Conservation (phyloP, 2,797 vertebrate genomes). For the Valencia hispanica region DNA sequence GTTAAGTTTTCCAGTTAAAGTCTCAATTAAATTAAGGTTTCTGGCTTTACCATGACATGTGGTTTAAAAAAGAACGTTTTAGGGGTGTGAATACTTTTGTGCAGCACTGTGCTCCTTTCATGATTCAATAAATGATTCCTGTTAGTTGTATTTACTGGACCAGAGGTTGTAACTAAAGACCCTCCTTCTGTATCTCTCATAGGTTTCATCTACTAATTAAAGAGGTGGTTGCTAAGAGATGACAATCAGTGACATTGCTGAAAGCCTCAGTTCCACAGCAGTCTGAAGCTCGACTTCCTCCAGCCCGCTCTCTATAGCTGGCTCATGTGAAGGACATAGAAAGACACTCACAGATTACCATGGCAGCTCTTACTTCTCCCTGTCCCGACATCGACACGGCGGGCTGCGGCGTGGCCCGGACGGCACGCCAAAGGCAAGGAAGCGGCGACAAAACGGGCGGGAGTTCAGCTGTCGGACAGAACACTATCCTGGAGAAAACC, state of each 20-base stretch:
- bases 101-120: background rate
- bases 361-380: conserved; percentile 72
- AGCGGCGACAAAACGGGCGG: conserved; percentile 12
- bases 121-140: background rate
- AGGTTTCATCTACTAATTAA: conserved; percentile 78
- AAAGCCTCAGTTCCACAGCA: conserved; percentile 71
- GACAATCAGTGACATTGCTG: conserved; percentile 61
- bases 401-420: conserved; percentile 21
- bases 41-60: background rate
- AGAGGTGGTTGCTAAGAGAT: conserved; percentile 84
- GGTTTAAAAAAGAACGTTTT: background rate
- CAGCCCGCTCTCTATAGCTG: conserved; percentile 39
- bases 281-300: conserved; percentile 58
- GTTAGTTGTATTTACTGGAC: background rate
- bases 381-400: conserved; percentile 3
- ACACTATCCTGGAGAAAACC: conserved; percentile 83
- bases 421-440: conserved; percentile 35
- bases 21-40: background rate
- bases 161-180: conserved; percentile 38
- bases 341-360: conserved; percentile 41
- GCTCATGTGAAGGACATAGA: conserved; percentile 65
- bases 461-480: conserved; percentile 45
- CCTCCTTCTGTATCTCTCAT: conserved; percentile 57
- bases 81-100: background rate
- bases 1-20: background rate